A percentile compares a stretch with the other conserved stretches of the same genome.
Evolutionary conservation across 2,113 vertebrate species (phyloP).

Genomic region (Sylvia atricapilla): DNA sequence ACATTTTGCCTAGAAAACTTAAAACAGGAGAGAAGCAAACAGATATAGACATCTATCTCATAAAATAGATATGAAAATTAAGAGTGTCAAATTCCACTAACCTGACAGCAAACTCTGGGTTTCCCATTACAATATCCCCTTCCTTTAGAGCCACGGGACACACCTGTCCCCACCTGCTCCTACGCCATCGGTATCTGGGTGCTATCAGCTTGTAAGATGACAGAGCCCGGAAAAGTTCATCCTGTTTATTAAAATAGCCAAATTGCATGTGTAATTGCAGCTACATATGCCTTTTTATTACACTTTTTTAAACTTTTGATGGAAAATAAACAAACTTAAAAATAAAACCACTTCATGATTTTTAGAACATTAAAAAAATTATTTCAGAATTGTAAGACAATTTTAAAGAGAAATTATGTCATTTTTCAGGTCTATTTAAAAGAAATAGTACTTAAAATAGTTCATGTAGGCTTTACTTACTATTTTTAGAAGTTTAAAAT

Average conservation of each 20-base stretch:
- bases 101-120: conserved; percentile 82
- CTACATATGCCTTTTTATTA: background rate
- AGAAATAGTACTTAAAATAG: background rate
- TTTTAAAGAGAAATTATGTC: background rate
- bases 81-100: conserved; percentile 48
- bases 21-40: background rate
- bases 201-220: conserved; percentile 71
- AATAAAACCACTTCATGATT: background rate
- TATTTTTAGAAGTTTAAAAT: background rate
- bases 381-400: background rate
- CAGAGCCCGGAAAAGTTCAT: conserved; percentile 78
- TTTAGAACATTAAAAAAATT: background rate
- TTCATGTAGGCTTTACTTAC: background rate
- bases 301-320: background rate
- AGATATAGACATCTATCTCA: background rate
- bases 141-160: conserved; percentile 90
- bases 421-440: background rate
- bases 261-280: background rate
- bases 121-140: conserved; percentile 78
- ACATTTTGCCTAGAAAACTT: conserved; percentile 94
- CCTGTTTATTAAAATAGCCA: conserved; percentile 71
- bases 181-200: conserved; percentile 84
- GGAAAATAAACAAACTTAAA: background rate
- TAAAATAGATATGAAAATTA: background rate
- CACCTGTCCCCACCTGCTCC: conserved; percentile 84